Conservation (phyloP, 2,888 invertebrate genomes). For the Lycocerus yunnanus region DNA sequence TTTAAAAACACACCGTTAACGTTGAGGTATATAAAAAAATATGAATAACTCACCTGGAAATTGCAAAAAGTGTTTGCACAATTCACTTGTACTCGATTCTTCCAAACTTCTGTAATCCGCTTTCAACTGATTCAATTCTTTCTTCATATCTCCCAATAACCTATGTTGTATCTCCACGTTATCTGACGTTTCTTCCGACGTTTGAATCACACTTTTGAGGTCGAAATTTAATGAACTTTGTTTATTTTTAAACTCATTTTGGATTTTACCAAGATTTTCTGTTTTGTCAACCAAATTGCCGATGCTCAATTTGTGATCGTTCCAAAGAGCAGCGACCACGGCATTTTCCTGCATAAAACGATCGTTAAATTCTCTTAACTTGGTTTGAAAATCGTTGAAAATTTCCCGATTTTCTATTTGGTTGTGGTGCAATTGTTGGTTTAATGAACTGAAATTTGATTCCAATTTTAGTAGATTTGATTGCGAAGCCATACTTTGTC, state of each 20-base stretch:
- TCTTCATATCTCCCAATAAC: constrained; percentile 52
- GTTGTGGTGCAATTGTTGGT: constrained; percentile 46
- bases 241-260: constrained; percentile 56
- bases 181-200: constrained; percentile 58
- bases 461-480: constrained; percentile 41
- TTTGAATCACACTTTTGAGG: constrained; percentile 58
- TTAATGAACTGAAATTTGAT: constrained; percentile 40
- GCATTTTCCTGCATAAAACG: constrained; percentile 52
- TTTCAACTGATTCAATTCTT: constrained; percentile 55
- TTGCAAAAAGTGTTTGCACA: constrained; percentile 19
- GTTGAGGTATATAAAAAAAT: not conserved
- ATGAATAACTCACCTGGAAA: constrained; percentile 14
- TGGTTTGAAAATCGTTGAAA: constrained; percentile 38
- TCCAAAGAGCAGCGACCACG: constrained; percentile 50
- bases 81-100: not conserved
- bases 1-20: not conserved
- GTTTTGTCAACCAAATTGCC: constrained; percentile 42
- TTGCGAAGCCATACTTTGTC: constrained; percentile 21
- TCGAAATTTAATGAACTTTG: constrained; percentile 58
- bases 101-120: constrained; percentile 57
- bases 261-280: constrained; percentile 36
- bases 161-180: constrained; percentile 58
- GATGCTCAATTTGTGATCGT: constrained; percentile 49
- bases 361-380: constrained; percentile 47
- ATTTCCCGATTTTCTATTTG: constrained; percentile 42